Evolutionary conservation across 2,797 vertebrate species (phyloP).

Genomic region (Salmo trutta): DNA sequence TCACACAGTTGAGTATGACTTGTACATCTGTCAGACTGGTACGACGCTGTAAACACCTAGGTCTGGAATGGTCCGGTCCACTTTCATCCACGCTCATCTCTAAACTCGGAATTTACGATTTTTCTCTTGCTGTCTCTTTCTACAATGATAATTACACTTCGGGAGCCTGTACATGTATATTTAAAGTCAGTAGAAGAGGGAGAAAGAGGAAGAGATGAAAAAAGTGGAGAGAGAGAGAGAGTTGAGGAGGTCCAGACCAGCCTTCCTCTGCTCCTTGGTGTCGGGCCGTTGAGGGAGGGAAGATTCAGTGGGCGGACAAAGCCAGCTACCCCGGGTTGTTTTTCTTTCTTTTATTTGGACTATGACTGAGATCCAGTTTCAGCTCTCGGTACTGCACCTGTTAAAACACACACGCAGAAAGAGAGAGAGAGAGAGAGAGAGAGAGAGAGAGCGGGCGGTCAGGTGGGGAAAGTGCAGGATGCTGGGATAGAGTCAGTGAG

Average conservation of each 20-base stretch:
- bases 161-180: conserved; percentile 69
- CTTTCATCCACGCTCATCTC: background rate
- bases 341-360: conserved; percentile 98
- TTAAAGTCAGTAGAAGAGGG: conserved; percentile 67
- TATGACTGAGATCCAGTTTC: conserved; percentile 93
- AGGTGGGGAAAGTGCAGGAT: conserved; percentile 78
- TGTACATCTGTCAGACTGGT: background rate
- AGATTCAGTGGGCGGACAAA: conserved; percentile 64
- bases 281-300: conserved; percentile 61
- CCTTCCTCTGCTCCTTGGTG: conserved; percentile 64
- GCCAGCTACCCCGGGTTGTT: conserved; percentile 88
- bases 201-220: too few species aligned
- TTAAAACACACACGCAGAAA: conserved; percentile 84
- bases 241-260: conserved; percentile 60
- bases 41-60: background rate
- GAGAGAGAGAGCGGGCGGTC: conserved; percentile 58
- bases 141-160: conserved; percentile 68
- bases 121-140: conserved; percentile 15
- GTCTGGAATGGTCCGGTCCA: background rate
- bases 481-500: conserved; percentile 69
- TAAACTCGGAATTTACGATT: background rate
- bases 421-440: background rate
- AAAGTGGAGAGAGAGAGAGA: background rate
- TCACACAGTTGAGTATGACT: too few species aligned
- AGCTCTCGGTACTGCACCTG: conserved; percentile 98